Evolutionary conservation across 2,797 vertebrate species (phyloP).

Genomic region (Loriculus beryllinus): DNA sequence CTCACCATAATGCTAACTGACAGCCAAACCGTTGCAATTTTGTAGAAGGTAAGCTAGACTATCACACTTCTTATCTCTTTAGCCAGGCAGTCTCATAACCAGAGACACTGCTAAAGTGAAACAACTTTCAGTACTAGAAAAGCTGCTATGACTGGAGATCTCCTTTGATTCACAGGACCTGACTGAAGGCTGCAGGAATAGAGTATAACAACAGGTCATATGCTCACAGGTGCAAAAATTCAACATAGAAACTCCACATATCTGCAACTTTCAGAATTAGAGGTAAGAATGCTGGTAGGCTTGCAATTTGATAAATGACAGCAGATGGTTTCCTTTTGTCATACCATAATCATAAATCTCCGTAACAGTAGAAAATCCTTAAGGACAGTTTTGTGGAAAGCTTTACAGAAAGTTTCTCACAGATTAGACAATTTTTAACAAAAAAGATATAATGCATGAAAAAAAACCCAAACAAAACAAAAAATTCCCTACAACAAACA

Average conservation of each 20-base stretch:
- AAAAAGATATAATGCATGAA: not conserved
- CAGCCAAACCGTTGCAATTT: constrained; percentile 53
- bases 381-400: not conserved
- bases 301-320: not conserved
- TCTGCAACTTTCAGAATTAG: not conserved
- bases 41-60: not conserved
- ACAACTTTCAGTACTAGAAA: constrained; percentile 3
- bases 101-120: not conserved
- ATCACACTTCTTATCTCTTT: constrained; percentile 28
- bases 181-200: not conserved
- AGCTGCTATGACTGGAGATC: not conserved
- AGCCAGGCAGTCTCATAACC: constrained; percentile 22
- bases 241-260: not conserved
- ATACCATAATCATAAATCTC: not conserved
- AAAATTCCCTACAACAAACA: not conserved
- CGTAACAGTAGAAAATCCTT: not conserved
- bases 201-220: not conserved
- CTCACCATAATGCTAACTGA: constrained; percentile 57
- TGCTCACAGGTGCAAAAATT: not conserved
- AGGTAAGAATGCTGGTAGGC: not conserved
- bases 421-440: not conserved
- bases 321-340: not conserved
- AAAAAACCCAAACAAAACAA: not conserved
- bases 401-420: not conserved
- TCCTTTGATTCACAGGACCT: not conserved